Conservation (phyloP, 2,888 invertebrate genomes). For the Melolontha melolontha region DNA sequence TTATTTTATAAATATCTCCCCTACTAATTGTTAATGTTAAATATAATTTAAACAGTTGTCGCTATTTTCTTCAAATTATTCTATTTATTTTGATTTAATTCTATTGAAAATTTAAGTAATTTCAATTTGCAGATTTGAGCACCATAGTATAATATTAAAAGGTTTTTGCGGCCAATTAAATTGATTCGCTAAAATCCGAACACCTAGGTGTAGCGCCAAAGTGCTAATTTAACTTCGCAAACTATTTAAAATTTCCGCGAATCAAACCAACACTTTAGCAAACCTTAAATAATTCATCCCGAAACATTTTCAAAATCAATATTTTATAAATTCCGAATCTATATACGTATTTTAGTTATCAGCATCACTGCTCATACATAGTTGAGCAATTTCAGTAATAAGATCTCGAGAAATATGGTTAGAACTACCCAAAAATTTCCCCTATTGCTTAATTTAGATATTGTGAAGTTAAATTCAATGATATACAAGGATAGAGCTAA, state of each 20-base stretch:
- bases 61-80: too few relatives aligned
- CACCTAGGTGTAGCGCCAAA: too few relatives aligned
- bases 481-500: constrained; percentile 5
- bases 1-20: too few relatives aligned
- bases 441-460: not conserved
- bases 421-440: not conserved
- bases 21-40: too few relatives aligned
- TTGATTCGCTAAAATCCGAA: not conserved
- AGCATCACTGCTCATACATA: not conserved
- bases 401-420: too few relatives aligned
- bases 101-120: too few relatives aligned
- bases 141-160: too few relatives aligned
- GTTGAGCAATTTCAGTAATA: too few relatives aligned
- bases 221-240: constrained; percentile 16
- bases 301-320: not conserved
- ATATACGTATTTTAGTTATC: not conserved
- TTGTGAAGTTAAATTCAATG: not conserved
- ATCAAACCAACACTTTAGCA: not conserved
- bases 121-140: too few relatives aligned
- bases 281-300: constrained; percentile 7
- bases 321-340: constrained; percentile 11
- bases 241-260: not conserved
- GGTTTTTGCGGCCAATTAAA: not conserved
- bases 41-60: too few relatives aligned
- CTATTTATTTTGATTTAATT: too few relatives aligned